Evolutionary conservation across 1,140 invertebrate species (phyloP), one percentile per base, ranked within the genome.

Genomic region (Bathynomus jamesi): DNA sequence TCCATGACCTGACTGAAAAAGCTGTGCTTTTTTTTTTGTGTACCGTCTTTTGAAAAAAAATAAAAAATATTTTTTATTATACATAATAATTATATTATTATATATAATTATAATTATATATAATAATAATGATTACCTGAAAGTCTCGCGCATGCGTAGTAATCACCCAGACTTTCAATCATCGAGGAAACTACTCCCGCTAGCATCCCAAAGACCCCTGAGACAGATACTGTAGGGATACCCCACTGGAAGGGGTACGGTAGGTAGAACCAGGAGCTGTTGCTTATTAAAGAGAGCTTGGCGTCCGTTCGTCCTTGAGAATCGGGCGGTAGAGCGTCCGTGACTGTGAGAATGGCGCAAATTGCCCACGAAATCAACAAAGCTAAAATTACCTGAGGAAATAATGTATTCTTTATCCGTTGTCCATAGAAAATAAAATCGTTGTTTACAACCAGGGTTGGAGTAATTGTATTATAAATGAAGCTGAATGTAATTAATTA

Each of bases 121-220:
- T n/a, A n/a, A n/a, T n/a, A n/a, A n/a, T n/a, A n/a, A n/a, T n/a
- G n/a, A n/a, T 53, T 21, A 66, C 67, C 40, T 1, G 63, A 61
- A 61, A 61, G 25, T 61, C 40, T 66, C 25, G 67, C 25, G 67
- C 25, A 68, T 68, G 25, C 28, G 27, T 31, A 68, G 28, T 68
- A 68, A 61, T 53, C 53, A 28, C 25, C 61, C 25, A 53, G 32
- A 65, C 28, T 25, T 28, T 25, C 25, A 28, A 53, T 21, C 30
- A 68, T 68, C 0, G 28, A 61, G 29, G 25, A 7, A 24, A 68
- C n/a, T 21, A 61, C 67, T n/a, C 67, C 40, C 21, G 25, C 30
- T 10, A 68, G n/a, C 67, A 68, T 68, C 3, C 25, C 40, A 21
- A 68, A 68, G 5, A 64, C 62, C 5, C 62, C 62, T 27, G 62